phyloP scores from a whole-genome alignment of 2,113 vertebrate genomes.

The Colistium nudipinnis region DNA sequence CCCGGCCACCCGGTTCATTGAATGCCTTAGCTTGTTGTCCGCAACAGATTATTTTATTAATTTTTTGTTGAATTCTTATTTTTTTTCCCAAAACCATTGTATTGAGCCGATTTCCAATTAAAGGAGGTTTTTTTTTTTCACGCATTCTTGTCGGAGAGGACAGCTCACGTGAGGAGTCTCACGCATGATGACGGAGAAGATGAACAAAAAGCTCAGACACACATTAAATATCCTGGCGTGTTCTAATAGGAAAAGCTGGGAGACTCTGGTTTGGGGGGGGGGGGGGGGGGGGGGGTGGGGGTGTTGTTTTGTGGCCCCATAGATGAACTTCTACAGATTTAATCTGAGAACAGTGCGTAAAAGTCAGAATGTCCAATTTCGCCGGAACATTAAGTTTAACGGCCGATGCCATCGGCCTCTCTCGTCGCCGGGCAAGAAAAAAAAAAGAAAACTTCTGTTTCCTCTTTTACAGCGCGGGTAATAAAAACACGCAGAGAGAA shows the following conservation, averaged over 20 bases:
- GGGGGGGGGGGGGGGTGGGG: too few relatives aligned
- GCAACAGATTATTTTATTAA: neutral
- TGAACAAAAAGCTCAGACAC: neutral
- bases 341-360: slow-evolving; percentile 43
- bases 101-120: too few relatives aligned
- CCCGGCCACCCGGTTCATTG: neutral
- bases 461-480: slow-evolving; percentile 51
- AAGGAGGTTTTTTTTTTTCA: too few relatives aligned
- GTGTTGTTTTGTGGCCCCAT: slow-evolving; percentile 6
- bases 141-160: too few relatives aligned
- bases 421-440: slow-evolving; percentile 24
- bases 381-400: slow-evolving; percentile 56
- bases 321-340: slow-evolving; percentile 33
- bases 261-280: too few relatives aligned
- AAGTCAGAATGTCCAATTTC: slow-evolving; percentile 42
- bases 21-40: neutral
- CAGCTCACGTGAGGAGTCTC: too few relatives aligned
- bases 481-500: slow-evolving; percentile 39
- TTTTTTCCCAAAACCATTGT: too few relatives aligned
- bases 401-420: slow-evolving; percentile 24
- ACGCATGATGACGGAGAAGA: neutral
- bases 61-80: too few relatives aligned
- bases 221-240: too few relatives aligned
- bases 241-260: too few relatives aligned
- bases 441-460: slow-evolving; percentile 42